Base-by-base conservation (phyloP, 2,113 vertebrate species). In the Henicopernis longicauda region DNA sequence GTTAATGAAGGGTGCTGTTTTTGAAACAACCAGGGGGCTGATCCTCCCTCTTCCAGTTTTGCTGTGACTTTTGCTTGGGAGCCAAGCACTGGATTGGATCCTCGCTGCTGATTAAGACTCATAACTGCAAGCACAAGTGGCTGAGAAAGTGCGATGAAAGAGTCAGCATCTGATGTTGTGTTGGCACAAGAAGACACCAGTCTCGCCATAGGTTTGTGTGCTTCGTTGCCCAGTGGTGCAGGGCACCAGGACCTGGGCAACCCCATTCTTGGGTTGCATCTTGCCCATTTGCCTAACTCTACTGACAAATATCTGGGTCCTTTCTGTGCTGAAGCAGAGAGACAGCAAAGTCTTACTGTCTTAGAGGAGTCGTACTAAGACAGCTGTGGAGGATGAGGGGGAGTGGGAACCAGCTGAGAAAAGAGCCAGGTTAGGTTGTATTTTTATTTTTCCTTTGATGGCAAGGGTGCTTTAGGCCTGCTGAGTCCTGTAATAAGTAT, bases 11-110 rank as follows among this genome's bases (percentile, higher is more conserved):
- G 38, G 34, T 1, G 55, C 80, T 86, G 80, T 22, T 92, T 95
- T 86, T 90, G 57, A 97, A 95, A 95, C 69, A 81, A 80, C 88
- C 59, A 23, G 29, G 54, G 16, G n/a, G 38, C 18, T 89, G 90
- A 95, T 96, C 63, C 57, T 95, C 59, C 26, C 55, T 88, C 55
- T 83, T 83, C 72, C 79, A 90, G 63, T 16, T 74, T 92, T 90
- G 69, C 80, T 87, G 77, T 86, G 89, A 96, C 70, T 89, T 92
- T 84, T 72, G n/a, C 91, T 82, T 97, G 92, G 86, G 90, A 97
- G 89, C 69, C 44, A 79, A 84, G 47, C 5, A 3, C 65, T 74
- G 52, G 26, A n/a, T 20, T 69, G 90, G 69, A 90, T 92, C 61
- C 36, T 86, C 4, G 9, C 27, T 78, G 69, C 83, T 86, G 84